These are phyloP conservation scores for Aurelia sp. DNA, from an alignment of 30 jellyfish, hydroid and myxozoan genomes.

Conservation along the genomic window DNA sequence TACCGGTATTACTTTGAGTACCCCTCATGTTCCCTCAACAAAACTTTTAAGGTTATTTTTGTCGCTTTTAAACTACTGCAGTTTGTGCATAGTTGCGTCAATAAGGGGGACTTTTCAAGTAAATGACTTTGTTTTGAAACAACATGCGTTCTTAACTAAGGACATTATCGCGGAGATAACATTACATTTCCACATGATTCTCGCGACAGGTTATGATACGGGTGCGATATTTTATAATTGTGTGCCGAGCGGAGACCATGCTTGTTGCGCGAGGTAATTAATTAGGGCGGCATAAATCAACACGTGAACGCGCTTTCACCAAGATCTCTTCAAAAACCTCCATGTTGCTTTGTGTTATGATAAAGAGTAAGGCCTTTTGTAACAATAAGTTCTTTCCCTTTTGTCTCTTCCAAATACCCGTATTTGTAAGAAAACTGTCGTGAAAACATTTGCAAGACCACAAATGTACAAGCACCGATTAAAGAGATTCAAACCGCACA, in stretches of 20 bases:
- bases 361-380: conserved; percentile 8
- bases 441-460: conserved; percentile 40
- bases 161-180: conserved; percentile 37
- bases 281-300: conserved; percentile 16
- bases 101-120: conserved; percentile 44
- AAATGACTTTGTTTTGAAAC: conserved; percentile 45
- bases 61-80: conserved; percentile 15
- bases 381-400: conserved; percentile 4
- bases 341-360: neutral
- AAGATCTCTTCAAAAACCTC: neutral
- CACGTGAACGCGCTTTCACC: conserved; percentile 52
- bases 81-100: conserved; percentile 41
- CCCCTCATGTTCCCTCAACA: neutral
- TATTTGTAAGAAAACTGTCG: neutral
- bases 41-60: conserved; percentile 1
- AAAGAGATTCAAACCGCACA: conserved; percentile 25
- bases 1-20: conserved; percentile 71
- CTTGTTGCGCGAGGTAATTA: conserved; percentile 13
- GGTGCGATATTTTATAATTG: neutral
- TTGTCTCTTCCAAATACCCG: conserved; percentile 26
- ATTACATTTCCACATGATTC: conserved; percentile 2
- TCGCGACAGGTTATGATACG: conserved; percentile 13
- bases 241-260: conserved; percentile 19
- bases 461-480: conserved; percentile 68
- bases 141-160: conserved; percentile 48